Percentiles rank a stretch among this genome's conserved stretches.
phyloP scores from a whole-genome alignment of 1,140 invertebrate species.

The Apocrypta bakeri region DNA sequence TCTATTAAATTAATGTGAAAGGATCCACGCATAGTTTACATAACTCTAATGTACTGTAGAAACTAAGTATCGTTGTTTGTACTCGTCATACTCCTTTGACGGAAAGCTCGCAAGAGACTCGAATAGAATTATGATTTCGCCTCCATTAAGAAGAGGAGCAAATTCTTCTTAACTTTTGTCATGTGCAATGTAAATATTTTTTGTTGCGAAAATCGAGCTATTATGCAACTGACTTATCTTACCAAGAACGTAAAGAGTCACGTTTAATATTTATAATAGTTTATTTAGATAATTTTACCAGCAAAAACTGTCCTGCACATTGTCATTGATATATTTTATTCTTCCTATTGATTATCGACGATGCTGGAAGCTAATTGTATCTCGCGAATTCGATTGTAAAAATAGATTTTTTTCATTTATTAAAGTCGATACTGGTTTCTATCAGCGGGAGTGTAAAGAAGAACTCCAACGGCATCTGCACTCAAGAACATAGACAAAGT shows the following conservation, averaged over 20 bases:
- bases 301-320: too few species aligned
- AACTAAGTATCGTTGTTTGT: constrained; percentile 46
- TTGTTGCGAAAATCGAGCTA: not conserved
- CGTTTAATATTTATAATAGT: not conserved
- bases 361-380: too few species aligned
- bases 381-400: too few species aligned
- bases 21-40: constrained; percentile 49
- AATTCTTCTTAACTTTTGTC: constrained; percentile 22
- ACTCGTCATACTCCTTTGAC: constrained; percentile 24
- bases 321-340: too few species aligned
- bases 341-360: too few species aligned
- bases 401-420: too few species aligned
- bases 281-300: too few species aligned
- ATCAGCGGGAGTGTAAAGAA: too few species aligned
- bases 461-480: too few species aligned
- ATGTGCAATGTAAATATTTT: not conserved
- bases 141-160: constrained; percentile 24
- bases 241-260: not conserved
- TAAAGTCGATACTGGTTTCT: too few species aligned
- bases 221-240: not conserved
- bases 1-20: constrained; percentile 54
- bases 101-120: constrained; percentile 12
- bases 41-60: constrained; percentile 43
- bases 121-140: constrained; percentile 39
- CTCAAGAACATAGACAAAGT: not conserved